Conservation (phyloP, 1,140 invertebrate genomes). For the Caerostris darwini region DNA sequence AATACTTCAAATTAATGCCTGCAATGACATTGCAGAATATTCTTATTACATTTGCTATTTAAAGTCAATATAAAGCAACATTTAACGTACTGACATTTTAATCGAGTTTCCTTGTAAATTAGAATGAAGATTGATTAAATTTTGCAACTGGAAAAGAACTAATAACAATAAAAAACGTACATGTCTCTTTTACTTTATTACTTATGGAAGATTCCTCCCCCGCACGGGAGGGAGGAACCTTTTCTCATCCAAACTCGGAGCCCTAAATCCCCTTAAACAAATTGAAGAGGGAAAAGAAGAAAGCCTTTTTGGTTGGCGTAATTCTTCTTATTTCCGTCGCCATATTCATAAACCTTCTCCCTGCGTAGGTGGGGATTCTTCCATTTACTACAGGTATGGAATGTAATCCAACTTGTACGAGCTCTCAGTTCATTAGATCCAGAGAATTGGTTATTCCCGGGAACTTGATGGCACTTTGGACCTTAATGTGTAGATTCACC, state of each 20-base stretch:
- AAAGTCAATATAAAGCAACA: neutral
- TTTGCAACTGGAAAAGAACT: neutral
- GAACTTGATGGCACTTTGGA: slow-evolving; percentile 35
- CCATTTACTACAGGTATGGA: neutral
- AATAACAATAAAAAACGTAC: neutral
- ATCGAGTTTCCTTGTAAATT: slow-evolving; percentile 39
- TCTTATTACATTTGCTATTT: neutral
- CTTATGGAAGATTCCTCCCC: neutral
- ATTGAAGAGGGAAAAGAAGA: slow-evolving; percentile 21
- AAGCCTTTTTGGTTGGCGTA: slow-evolving; percentile 16
- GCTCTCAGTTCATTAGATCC: slow-evolving; percentile 16
- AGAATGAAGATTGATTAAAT: slow-evolving; percentile 51
- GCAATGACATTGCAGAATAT: neutral
- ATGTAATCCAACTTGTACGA: slow-evolving; percentile 35
- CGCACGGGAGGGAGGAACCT: neutral
- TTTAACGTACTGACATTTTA: neutral
- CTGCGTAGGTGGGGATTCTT: neutral
- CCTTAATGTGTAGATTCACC: slow-evolving; percentile 29
- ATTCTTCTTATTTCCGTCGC: slow-evolving; percentile 9
- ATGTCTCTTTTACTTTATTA: neutral
- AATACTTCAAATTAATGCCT: too few species aligned
- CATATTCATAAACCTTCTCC: slow-evolving; percentile 60
- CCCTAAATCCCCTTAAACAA: slow-evolving; percentile 51
- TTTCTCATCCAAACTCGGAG: neutral
- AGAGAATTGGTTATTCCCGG: slow-evolving; percentile 29